Conservation (phyloP, 1,140 invertebrate genomes). For the Euwallacea fornicatus region DNA sequence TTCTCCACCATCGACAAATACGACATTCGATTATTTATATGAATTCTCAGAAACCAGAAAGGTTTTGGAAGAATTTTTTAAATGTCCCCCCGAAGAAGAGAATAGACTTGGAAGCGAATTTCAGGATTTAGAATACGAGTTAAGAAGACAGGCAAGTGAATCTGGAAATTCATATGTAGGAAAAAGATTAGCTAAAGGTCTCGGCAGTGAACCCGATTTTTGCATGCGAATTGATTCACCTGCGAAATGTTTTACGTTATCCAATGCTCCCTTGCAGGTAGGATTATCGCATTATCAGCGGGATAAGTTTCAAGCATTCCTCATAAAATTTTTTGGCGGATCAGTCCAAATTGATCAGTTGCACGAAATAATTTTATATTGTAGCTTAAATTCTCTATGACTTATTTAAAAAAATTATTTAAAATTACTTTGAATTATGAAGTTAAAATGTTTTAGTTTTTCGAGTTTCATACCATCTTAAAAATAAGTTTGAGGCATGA, state of each 20-base stretch:
- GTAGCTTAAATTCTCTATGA: no score
- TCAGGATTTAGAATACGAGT: constrained; percentile 80
- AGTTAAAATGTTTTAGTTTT: no score
- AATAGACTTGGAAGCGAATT: constrained; percentile 53
- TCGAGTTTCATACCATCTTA: no score
- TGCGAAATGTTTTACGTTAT: constrained; percentile 58
- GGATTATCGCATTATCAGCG: constrained; percentile 27
- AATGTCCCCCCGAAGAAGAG: constrained; percentile 67
- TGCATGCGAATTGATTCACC: constrained; percentile 57
- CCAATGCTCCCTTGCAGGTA: constrained; percentile 59
- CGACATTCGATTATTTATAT: constrained; percentile 82
- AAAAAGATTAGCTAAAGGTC: constrained; percentile 71
- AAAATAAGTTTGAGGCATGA: no score
- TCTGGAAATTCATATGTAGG: constrained; percentile 78
- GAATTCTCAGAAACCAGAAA: constrained; percentile 89
- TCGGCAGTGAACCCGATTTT: constrained; percentile 48
- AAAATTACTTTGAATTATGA: no score
- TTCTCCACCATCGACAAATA: constrained; percentile 46
- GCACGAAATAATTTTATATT: not conserved
- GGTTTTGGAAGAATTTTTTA: constrained; percentile 89
- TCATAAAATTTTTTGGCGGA: no score
- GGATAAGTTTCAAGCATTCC: not conserved
- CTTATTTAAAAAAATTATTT: no score
- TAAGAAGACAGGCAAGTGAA: constrained; percentile 64
- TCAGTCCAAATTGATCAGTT: constrained; percentile 4